Base-by-base conservation (phyloP, 2,113 vertebrate genomes). In the Lutjanus erythropterus region DNA sequence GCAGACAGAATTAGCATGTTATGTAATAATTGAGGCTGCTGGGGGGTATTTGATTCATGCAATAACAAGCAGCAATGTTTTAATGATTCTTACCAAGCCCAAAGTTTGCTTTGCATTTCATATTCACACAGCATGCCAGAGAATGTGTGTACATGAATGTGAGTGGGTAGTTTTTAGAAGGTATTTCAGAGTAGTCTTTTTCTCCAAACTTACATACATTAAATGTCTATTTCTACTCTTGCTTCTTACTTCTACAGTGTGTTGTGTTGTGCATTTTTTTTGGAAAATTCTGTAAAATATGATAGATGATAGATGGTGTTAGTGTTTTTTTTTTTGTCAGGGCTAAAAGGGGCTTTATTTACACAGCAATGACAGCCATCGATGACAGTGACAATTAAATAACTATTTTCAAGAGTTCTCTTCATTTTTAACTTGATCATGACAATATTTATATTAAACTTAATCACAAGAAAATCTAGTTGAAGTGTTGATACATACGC, bases 71-170 rank as follows among this genome's bases (percentile, higher is more conserved):
- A 53, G 52, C 33, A 59, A 55, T 2, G 9, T 70, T 75, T 71
- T 76, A 72, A 86, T 68, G 66, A 82, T 52, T 42, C 75, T 75
- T 53, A 52, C 61, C 33, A 49, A 79, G 60, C 41, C 74, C 53
- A 78, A 66, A 49, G 67, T 88, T 84, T 84, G 50, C 78, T 84
- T 85, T 50, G 46, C 67, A 60, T 82, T 86, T 72, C 56, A 42
- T 53, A 78, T 80, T 80, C 84, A 83, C 67, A 66, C 21, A 67
- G 71, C 55, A 66, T n/a, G 77, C 77, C 77, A 84, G 62, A 52
- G 58, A 78, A 74, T 55, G 68, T 52, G 60, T 50, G 53, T 47
- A 60, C 33, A 59, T 39, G 39, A 59, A 47, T 39, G 50, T 44
- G 37, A 65, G 23, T 39, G 42, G 47, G 50, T 35, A 44, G 25